phyloP scores from a whole-genome alignment of 2,797 vertebrate species.

The Smutsia temminckii region DNA sequence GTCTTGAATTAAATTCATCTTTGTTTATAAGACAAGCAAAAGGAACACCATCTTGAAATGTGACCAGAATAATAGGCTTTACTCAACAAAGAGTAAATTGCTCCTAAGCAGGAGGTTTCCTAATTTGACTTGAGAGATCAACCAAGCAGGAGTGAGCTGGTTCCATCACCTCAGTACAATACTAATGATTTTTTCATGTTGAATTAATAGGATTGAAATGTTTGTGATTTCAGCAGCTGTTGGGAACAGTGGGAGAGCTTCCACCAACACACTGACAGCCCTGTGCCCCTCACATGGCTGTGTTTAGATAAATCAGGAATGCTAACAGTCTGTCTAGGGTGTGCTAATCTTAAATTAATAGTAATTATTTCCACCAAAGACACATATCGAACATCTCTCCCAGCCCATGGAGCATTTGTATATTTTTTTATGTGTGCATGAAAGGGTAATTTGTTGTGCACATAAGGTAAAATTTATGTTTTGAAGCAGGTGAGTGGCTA shows the following conservation, averaged over 20 bases:
- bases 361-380: slow-evolving; percentile 79
- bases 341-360: slow-evolving; percentile 72
- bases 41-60: slow-evolving; percentile 59
- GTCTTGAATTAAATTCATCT: slow-evolving; percentile 55
- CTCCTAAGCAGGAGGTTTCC: slow-evolving; percentile 49
- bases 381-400: slow-evolving; percentile 69
- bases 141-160: slow-evolving; percentile 61
- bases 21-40: slow-evolving; percentile 64
- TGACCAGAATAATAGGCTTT: slow-evolving; percentile 67
- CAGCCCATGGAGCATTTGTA: slow-evolving; percentile 6
- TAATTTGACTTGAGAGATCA: slow-evolving; percentile 76
- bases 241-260: slow-evolving; percentile 74
- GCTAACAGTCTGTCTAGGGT: slow-evolving; percentile 59
- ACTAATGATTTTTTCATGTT: slow-evolving; percentile 76
- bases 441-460: slow-evolving; percentile 57
- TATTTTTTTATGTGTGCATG: slow-evolving; percentile 46
- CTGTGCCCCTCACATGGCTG: slow-evolving; percentile 54
- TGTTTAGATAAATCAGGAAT: slow-evolving; percentile 72
- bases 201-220: slow-evolving; percentile 83
- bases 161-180: slow-evolving; percentile 71
- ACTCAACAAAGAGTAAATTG: slow-evolving; percentile 72
- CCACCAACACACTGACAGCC: slow-evolving; percentile 65
- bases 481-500: slow-evolving; percentile 67
- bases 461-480: slow-evolving; percentile 65
- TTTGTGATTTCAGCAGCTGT: slow-evolving; percentile 82